A percentile compares a stretch with the other conserved stretches of the same genome.
These are phyloP conservation scores for Perca fluviatilis DNA, from an alignment of 2,113 vertebrate genomes.

Conservation along the genomic window DNA sequence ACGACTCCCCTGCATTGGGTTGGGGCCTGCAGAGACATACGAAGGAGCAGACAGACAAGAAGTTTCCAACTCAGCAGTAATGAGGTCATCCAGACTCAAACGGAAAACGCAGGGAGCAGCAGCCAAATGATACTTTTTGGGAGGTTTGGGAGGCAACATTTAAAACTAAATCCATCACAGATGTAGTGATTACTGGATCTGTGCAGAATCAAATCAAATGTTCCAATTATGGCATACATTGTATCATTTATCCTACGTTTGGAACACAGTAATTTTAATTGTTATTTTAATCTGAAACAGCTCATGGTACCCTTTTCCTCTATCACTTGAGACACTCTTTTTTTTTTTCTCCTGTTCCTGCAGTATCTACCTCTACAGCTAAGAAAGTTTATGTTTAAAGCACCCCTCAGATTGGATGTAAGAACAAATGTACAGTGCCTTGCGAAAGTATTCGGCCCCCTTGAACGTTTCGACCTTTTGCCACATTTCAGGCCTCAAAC, in stretches of 20 bases:
- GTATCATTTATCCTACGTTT: neutral
- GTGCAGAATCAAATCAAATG: neutral
- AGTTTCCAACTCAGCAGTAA: constrained; percentile 2
- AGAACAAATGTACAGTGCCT: no score
- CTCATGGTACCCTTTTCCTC: no score
- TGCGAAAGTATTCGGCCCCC: no score
- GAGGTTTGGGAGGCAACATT: neutral
- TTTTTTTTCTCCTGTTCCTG: no score
- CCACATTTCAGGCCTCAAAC: no score
- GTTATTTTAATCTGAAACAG: no score
- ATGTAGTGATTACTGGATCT: neutral
- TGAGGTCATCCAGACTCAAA: constrained; percentile 27
- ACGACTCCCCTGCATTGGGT: neutral
- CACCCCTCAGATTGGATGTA: no score
- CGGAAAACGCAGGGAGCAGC: constrained; percentile 7
- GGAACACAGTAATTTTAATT: neutral
- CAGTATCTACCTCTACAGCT: no score
- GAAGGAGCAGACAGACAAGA: neutral
- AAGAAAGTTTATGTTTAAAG: no score
- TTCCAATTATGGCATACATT: neutral
- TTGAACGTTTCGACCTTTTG: no score
- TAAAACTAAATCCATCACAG: neutral
- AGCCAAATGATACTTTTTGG: neutral
- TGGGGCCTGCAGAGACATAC: constrained; percentile 40
- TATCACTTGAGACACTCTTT: no score